Evolutionary conservation across 2,888 invertebrate genomes (phyloP).

Genomic region (Mimas tiliae): DNA sequence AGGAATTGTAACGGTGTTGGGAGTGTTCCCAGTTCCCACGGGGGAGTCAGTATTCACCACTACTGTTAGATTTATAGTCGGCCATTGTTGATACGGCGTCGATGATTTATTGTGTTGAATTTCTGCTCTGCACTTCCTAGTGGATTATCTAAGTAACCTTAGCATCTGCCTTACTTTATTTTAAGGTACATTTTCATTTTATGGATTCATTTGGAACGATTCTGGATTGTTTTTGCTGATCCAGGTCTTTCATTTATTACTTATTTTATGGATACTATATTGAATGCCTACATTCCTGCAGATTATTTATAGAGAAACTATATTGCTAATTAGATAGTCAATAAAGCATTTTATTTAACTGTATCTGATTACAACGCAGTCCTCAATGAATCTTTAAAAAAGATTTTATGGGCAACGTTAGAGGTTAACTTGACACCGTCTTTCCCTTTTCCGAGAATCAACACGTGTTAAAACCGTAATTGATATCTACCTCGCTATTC

Average conservation of each 20-base stretch:
- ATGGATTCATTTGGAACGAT: neutral
- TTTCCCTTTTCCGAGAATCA: neutral
- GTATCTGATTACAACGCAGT: too few relatives aligned
- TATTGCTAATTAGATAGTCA: too few relatives aligned
- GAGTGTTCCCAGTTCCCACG: slow-evolving; percentile 22
- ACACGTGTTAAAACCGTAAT: neutral
- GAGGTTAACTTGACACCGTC: neutral
- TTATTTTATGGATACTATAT: neutral
- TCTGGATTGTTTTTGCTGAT: neutral
- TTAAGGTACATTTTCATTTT: neutral
- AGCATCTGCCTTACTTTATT: neutral
- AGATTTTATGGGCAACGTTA: neutral
- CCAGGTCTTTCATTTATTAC: neutral
- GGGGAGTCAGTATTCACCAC: slow-evolving; percentile 10
- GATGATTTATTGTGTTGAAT: slow-evolving; percentile 24
- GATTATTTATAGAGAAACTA: too few relatives aligned
- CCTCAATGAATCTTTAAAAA: too few relatives aligned
- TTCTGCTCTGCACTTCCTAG: neutral
- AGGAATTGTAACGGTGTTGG: slow-evolving; percentile 11
- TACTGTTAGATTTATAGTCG: slow-evolving; percentile 26
- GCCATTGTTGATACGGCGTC: slow-evolving; percentile 25
- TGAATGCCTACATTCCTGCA: too few relatives aligned
- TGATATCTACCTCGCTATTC: neutral
- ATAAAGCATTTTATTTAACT: too few relatives aligned
- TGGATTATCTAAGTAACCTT: neutral